Evolutionary conservation across 2,113 vertebrate genomes (phyloP), one percentile per base, ranked within the genome.

Genomic region (Paralichthys olivaceus): DNA sequence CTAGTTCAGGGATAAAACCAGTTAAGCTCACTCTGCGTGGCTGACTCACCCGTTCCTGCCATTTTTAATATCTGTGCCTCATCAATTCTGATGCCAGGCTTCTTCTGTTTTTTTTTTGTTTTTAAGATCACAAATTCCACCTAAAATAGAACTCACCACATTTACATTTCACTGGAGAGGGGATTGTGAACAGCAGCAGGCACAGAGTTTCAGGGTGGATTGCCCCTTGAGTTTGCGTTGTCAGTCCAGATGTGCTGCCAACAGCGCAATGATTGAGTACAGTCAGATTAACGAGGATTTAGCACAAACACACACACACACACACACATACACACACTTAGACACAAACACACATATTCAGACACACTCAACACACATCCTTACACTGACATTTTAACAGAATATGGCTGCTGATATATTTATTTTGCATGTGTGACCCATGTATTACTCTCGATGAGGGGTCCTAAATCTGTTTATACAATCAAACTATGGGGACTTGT

Each of bases 241-340:
- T 61, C 47, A 29, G 40, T 73, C 84, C 74, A 76, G 68, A 78
- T 83, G 73, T 85, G 71, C 83, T 57, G 77, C 56, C 67, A 81
- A 54, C 57, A 61, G n/a, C 64, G 61, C 69, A 74, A 61, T 29
- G 54, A 64, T 29, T 69, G 53, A 79, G 71, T 58, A 66, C 56
- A 61, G 69, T 77, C 63, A 70, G 86, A 87, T 85, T 87, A 85
- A 68, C 0, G 0, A 54, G 76, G 80, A 84, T 53, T 53, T 53
- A 73, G 49, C 20, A 26, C 56, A 14, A 11, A 14, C 40, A 63
- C 19, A 70, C 22, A 13, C 49, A 53, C 13, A 72, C 13, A 28
- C 58, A 56, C 4, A 26, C 54, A 37, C 14, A 20, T 15, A 49
- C 19, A 23, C 25, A 70, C 14, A 70, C n/a, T 15, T 17, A 12